Percentiles rank a stretch among this genome's conserved stretches.
These are phyloP conservation scores for Aphelenchoides fujianensis DNA, from an alignment of 1,140 invertebrate genomes.

Conservation along the genomic window DNA sequence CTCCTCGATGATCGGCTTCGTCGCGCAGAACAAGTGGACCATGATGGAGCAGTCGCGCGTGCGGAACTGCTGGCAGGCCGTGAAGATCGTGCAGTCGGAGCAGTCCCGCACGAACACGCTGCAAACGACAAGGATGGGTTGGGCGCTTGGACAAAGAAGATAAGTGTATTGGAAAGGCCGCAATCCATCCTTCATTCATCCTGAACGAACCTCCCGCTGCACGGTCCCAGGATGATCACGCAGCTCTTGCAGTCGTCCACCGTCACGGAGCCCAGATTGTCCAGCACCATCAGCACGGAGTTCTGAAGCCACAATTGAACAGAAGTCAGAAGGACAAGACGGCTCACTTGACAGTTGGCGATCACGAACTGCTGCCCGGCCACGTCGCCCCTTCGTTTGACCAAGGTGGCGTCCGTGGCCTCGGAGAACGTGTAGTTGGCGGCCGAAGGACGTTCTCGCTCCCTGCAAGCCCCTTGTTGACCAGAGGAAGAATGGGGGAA, in stretches of 20 bases:
- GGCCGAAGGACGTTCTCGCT: slow-evolving; percentile 28
- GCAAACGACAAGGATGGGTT: slow-evolving; percentile 10
- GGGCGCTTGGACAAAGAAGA: too few relatives aligned
- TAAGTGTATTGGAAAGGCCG: too few relatives aligned
- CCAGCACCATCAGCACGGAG: slow-evolving; percentile 39
- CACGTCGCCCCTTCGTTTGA: slow-evolving; percentile 38
- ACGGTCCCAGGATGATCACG: slow-evolving; percentile 48
- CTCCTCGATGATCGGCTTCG: slow-evolving; percentile 48
- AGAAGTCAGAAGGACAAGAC: too few relatives aligned
- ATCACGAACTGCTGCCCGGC: slow-evolving; percentile 44
- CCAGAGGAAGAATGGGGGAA: too few relatives aligned
- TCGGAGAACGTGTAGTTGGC: slow-evolving; percentile 28
- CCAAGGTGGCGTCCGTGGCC: slow-evolving; percentile 15
- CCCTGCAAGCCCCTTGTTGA: slow-evolving; percentile 10
- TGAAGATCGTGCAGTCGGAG: slow-evolving; percentile 32
- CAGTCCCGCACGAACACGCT: slow-evolving; percentile 48
- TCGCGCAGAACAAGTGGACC: slow-evolving; percentile 41
- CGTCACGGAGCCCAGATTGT: slow-evolving; percentile 37
- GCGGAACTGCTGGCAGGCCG: slow-evolving; percentile 50
- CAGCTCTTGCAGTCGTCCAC: slow-evolving; percentile 47
- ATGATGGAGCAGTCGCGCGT: slow-evolving; percentile 40
- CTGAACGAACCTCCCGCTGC: slow-evolving; percentile 49
- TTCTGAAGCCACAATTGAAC: slow-evolving; percentile 41
- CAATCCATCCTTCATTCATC: too few relatives aligned
- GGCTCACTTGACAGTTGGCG: slow-evolving; percentile 40